Evolutionary conservation across 2,797 vertebrate species (phyloP), one percentile per base, ranked within the genome.

Genomic region (Sparus aurata): DNA sequence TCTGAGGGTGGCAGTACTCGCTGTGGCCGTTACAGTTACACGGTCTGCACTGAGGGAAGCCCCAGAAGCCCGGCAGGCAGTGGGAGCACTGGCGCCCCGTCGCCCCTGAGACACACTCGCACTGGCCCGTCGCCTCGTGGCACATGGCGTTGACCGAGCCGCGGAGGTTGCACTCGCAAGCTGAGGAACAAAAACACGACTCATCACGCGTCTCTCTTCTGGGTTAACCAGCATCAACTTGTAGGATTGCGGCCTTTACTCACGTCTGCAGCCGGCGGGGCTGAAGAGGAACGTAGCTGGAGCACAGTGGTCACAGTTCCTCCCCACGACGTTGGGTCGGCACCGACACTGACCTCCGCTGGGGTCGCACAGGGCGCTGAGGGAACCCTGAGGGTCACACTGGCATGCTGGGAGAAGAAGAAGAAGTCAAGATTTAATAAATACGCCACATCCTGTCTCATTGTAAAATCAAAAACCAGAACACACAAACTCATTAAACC

Each of bases 11-110:
- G 63, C 98, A 99, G 85, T 94, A 87, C 0, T 99, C 96, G 0
- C 97, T 95, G 0, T 99, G 97, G 43, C 97, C 96, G 0, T 99
- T 99, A 74, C 98, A 99, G 18, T 97, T 96, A 88, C 98, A 99
- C 13, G 90, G 92, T 45, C 96, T 94, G 90, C 98, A 99, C 47
- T 91, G 94, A 1, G 98, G 98, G 89, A 99, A 99, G 70, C 98
- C 98, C 98, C 98, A 99, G 90, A 96, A 96, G 3, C 96, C 95
- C 0, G 96, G 96, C 74, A 97, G 91, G 89, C 98, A 99, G 69
- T 90, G 95, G 87, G 97, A 95, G 4, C 98, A 99, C 69, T 97
- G 97, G 47, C 96, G 96, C 5, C 96, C 93, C 0, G 95, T 94
- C 60, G 96, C 96, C 0, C 98, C 97, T 0, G 95, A 93, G 58